A percentile compares a stretch with the other conserved stretches of the same genome.
These are phyloP conservation scores for Potorous gilbertii DNA, from an alignment of 2,797 vertebrate species.

Conservation along the genomic window DNA sequence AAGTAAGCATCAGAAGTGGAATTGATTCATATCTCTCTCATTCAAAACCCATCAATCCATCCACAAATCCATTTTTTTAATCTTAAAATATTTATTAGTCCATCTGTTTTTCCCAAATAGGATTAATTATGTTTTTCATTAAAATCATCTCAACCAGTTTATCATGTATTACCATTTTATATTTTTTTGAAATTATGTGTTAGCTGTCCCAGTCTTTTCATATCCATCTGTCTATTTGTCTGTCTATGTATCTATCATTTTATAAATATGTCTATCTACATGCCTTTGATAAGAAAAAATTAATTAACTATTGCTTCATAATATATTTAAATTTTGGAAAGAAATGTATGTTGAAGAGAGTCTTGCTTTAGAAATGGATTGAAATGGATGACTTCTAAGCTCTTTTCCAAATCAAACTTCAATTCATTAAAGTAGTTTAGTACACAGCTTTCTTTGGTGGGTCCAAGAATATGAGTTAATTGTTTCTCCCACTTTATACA, in stretches of 20 bases:
- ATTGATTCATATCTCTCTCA: neutral
- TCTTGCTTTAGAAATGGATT: neutral
- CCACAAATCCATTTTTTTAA: neutral
- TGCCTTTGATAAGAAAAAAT: neutral
- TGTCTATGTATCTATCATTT: neutral
- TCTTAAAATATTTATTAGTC: neutral
- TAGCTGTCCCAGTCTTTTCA: neutral
- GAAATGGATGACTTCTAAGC: neutral
- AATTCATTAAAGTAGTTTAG: slow-evolving; percentile 59
- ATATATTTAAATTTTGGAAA: neutral
- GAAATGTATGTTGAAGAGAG: neutral
- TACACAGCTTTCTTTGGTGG: slow-evolving; percentile 61
- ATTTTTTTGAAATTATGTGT: neutral
- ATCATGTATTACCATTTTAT: neutral
- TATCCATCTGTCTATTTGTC: neutral
- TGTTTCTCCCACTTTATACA: slow-evolving; percentile 67
- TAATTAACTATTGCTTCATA: neutral
- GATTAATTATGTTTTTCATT: neutral
- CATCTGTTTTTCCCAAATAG: neutral
- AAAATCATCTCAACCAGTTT: too few relatives aligned
- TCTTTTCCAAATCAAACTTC: neutral
- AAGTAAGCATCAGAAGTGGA: neutral
- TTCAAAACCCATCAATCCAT: neutral
- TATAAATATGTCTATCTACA: neutral
- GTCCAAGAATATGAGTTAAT: slow-evolving; percentile 36